Evolutionary conservation across 2,113 vertebrate species (phyloP), one percentile per base, ranked within the genome.

Genomic region (Forbesichthys papilliferus): DNA sequence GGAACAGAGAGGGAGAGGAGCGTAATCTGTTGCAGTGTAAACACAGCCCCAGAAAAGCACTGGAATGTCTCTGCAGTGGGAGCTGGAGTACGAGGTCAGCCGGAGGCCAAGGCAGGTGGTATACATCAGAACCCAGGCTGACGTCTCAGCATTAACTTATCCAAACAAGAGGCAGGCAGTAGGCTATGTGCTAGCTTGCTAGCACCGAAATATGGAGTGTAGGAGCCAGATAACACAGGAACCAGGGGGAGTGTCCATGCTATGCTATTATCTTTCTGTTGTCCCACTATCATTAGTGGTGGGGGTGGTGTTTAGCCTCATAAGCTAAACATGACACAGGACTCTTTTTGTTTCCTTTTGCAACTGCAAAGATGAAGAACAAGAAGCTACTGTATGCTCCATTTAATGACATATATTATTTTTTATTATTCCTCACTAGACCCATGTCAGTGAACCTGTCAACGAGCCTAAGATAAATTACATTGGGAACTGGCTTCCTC

Each of bases 31-130:
- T 78, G 85, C 81, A 85, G 87, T 77, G 73, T 92, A 93, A 92
- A 93, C 90, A 93, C 80, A 75, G 85, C 72, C 83, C 89, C 78
- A 86, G 86, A 89, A 89, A 90, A 90, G 88, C 86, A 84, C 75
- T 84, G 91, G 91, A 92, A 93, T 93, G 90, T 90, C 84, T 90
- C 77, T 84, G 88, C 84, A 83, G 86, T 88, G 91, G 90, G 91
- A 90, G 91, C 80, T 80, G 90, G 84, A 88, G 80, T 55, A 80
- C 51, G 78, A 82, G 92, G 91, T 93, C 92, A 93, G 67, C 27
- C 27, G 64, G 76, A 90, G 92, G 92, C 90, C 88, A 93, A 90
- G 88, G 90, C 92, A 92, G 92, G 90, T 93, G 92, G 92, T 92
- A 87, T 90, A 88, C 88, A 92, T 93, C 92, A 92, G 88, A 87